Conservation (phyloP, 1,140 invertebrate genomes). For the Ips nitidus region DNA sequence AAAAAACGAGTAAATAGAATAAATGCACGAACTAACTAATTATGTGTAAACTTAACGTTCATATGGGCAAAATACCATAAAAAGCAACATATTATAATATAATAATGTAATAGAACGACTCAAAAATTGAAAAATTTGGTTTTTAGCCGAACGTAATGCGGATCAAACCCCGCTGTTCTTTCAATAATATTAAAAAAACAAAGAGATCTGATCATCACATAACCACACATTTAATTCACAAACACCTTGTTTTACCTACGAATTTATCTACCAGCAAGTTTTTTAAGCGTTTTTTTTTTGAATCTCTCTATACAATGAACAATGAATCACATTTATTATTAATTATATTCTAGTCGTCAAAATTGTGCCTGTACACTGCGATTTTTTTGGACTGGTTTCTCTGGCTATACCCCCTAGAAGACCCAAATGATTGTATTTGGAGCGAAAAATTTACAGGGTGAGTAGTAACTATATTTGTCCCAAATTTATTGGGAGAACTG, state of each 20-base stretch:
- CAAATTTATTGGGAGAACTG: no score
- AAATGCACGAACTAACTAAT: slow-evolving; percentile 13
- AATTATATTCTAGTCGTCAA: neutral
- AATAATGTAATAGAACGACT: neutral
- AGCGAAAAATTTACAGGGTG: no score
- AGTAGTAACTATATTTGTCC: no score
- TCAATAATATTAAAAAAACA: no score
- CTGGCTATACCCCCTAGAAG: neutral
- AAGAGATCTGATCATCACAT: no score
- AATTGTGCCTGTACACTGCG: slow-evolving; percentile 24
- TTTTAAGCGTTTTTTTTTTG: neutral
- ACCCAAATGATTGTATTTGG: neutral
- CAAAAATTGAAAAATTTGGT: neutral
- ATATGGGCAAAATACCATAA: neutral
- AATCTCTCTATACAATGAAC: slow-evolving; percentile 2
- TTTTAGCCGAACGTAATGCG: neutral
- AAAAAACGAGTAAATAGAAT: slow-evolving; percentile 19
- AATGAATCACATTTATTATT: slow-evolving; percentile 25
- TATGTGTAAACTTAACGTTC: neutral
- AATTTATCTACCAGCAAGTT: no score
- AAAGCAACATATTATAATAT: slow-evolving; percentile 9
- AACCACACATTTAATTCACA: no score
- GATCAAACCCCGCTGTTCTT: no score
- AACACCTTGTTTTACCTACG: no score
- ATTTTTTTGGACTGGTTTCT: slow-evolving; percentile 2